Percentiles rank a stretch among this genome's conserved stretches.
phyloP scores from a whole-genome alignment of 37 sponge, comb jelly and placozoan genomes.

The Ephydatia muelleri region DNA sequence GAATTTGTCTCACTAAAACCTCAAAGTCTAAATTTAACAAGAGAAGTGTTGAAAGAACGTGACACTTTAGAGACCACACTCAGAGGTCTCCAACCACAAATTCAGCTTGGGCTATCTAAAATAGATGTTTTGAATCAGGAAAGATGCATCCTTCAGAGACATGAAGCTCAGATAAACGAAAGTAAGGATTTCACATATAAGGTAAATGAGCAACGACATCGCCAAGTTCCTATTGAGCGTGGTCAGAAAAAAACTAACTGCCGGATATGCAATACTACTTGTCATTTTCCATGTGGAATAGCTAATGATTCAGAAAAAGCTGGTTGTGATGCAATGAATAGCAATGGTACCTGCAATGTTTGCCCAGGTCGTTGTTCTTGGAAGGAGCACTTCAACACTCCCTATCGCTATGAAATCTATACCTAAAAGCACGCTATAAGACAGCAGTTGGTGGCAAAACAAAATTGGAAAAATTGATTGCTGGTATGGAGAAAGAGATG shows the following conservation, averaged over 20 bases:
- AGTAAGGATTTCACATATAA: conserved; percentile 66
- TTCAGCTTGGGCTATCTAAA: conserved; percentile 30
- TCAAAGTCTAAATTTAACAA: conserved; percentile 54
- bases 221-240: conserved; percentile 19
- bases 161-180: conserved; percentile 36
- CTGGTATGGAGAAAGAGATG: not conserved
- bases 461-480: no score
- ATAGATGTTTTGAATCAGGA: conserved; percentile 58
- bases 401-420: no score
- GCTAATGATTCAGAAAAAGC: not conserved
- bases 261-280: not conserved
- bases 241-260: not conserved
- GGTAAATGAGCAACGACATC: conserved; percentile 21
- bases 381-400: not conserved
- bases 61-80: conserved; percentile 48
- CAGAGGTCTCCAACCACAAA: conserved; percentile 42
- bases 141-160: conserved; percentile 30
- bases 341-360: not conserved
- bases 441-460: not conserved
- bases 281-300: not conserved
- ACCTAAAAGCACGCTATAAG: not conserved
- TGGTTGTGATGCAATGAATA: conserved; percentile 28
- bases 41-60: conserved; percentile 67
- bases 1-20: conserved; percentile 2
- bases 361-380: conserved; percentile 2